Percentiles rank a stretch among this genome's conserved stretches.
Evolutionary conservation across 2,797 vertebrate genomes (phyloP).

Genomic region (Mastacembelus armatus): DNA sequence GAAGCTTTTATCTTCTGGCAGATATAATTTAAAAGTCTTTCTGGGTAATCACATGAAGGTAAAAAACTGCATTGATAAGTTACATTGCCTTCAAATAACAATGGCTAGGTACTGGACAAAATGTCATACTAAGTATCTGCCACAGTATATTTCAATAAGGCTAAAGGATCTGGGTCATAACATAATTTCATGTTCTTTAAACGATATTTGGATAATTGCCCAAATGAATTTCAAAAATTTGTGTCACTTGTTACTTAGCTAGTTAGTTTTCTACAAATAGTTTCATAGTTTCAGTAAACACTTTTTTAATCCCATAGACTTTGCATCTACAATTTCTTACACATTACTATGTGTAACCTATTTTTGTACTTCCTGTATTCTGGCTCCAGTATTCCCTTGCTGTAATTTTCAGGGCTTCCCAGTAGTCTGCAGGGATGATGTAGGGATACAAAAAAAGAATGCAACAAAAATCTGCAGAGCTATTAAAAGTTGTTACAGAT

Average conservation of each 20-base stretch:
- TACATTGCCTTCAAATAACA: neutral
- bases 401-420: conserved; percentile 57
- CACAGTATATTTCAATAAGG: neutral
- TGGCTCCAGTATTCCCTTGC: conserved; percentile 50
- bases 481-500: conserved; percentile 68
- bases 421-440: conserved; percentile 65
- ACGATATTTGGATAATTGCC: neutral
- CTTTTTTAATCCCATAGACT: conserved; percentile 13
- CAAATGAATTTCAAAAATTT: neutral
- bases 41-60: neutral
- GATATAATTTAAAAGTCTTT: neutral
- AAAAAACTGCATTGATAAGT: neutral
- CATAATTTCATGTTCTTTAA: neutral
- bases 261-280: too few relatives aligned
- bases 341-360: conserved; percentile 23
- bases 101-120: neutral
- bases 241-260: conserved; percentile 2
- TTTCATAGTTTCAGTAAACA: too few relatives aligned
- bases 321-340: conserved; percentile 39
- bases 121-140: conserved; percentile 1
- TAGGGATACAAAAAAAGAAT: conserved; percentile 63
- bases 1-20: conserved; percentile 16
- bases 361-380: conserved; percentile 62
- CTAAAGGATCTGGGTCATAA: neutral
- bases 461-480: conserved; percentile 74